Percentiles rank a stretch among this genome's conserved stretches.
phyloP scores from a whole-genome alignment of 2,797 vertebrate genomes.

The Coranthus polyacanthus region DNA sequence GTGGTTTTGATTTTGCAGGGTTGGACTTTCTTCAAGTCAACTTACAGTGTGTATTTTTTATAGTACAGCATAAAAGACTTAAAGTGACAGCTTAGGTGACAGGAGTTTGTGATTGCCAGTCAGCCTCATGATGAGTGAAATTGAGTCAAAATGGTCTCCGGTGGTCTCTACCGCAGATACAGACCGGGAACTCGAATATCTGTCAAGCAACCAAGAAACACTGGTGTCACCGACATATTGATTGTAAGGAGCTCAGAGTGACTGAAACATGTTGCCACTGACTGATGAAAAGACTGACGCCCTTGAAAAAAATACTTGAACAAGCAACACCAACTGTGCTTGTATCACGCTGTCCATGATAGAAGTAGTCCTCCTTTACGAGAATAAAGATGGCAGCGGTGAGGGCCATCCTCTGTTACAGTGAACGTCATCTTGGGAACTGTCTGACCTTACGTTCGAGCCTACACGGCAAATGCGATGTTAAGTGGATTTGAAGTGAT shows the following conservation, averaged over 20 bases:
- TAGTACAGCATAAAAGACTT: too few relatives aligned
- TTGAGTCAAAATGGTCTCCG: too few relatives aligned
- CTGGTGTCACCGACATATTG: constrained; percentile 19
- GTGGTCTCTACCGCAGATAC: constrained; percentile 16
- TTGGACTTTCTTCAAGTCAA: background rate
- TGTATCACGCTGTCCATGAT: background rate
- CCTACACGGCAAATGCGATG: constrained; percentile 8
- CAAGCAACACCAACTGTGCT: constrained; percentile 4
- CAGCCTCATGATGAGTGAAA: too few relatives aligned
- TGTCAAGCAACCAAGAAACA: constrained; percentile 15
- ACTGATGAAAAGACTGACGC: constrained; percentile 19
- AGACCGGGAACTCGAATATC: constrained; percentile 6
- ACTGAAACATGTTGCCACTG: constrained; percentile 2
- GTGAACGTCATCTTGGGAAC: background rate
- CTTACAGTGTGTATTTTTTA: background rate
- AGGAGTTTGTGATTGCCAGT: too few relatives aligned
- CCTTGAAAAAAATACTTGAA: constrained; percentile 10
- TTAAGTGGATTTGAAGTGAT: constrained; percentile 15
- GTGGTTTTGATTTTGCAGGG: constrained; percentile 1
- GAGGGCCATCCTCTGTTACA: background rate
- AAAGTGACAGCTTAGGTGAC: too few relatives aligned
- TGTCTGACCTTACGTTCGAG: constrained; percentile 5
- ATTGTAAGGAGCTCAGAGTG: constrained; percentile 15
- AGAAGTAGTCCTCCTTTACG: constrained; percentile 1
- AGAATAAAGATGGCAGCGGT: background rate